A percentile compares a stretch with the other conserved stretches of the same genome.
These are phyloP conservation scores for Heliconius melpomene DNA, from an alignment of 1,140 invertebrate genomes.

Conservation along the genomic window DNA sequence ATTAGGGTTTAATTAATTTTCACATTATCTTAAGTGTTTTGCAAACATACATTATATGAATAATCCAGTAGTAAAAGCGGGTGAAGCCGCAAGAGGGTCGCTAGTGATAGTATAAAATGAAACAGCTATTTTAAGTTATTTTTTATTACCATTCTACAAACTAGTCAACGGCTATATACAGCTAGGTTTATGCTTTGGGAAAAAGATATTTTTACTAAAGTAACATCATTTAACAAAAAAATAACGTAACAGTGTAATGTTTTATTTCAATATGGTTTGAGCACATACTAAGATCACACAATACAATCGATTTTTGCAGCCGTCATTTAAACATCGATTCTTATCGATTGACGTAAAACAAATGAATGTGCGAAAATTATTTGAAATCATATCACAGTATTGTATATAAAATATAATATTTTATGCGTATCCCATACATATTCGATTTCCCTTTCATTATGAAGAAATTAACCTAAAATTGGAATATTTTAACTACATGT, in stretches of 20 bases:
- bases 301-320: slow-evolving; percentile 12
- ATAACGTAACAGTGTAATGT: slow-evolving; percentile 16
- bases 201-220: slow-evolving; percentile 15
- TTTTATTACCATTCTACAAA: slow-evolving; percentile 72
- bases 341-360: background rate
- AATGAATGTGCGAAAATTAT: slow-evolving; percentile 4
- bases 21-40: too few species aligned
- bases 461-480: slow-evolving; percentile 32
- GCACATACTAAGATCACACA: background rate
- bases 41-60: too few species aligned
- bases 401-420: slow-evolving; percentile 18
- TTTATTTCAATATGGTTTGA: slow-evolving; percentile 13
- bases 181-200: slow-evolving; percentile 32
- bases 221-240: slow-evolving; percentile 1
- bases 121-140: slow-evolving; percentile 38
- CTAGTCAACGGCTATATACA: slow-evolving; percentile 77
- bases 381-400: slow-evolving; percentile 44
- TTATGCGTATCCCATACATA: slow-evolving; percentile 16
- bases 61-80: too few species aligned
- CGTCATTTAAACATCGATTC: background rate
- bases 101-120: slow-evolving; percentile 43
- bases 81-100: too few species aligned
- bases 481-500: slow-evolving; percentile 33
- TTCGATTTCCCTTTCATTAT: background rate
- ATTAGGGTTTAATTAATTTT: too few species aligned